A percentile compares a stretch with the other conserved stretches of the same genome.
Conservation (phyloP, 2,888 invertebrate genomes). For the Pandemis corylana region DNA sequence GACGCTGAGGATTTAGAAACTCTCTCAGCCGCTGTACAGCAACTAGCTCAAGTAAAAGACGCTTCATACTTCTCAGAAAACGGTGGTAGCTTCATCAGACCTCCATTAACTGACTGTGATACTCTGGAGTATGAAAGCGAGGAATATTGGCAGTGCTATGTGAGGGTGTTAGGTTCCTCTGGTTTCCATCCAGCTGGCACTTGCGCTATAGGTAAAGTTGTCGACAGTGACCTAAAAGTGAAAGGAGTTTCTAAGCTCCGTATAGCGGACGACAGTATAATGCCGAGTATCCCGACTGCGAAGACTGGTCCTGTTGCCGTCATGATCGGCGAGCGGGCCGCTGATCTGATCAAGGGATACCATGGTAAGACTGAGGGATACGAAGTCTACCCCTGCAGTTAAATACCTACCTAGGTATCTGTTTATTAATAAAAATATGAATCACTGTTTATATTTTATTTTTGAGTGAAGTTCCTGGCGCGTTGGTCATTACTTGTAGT, state of each 20-base stretch:
- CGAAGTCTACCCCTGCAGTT: slow-evolving; percentile 6
- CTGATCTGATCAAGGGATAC: slow-evolving; percentile 44
- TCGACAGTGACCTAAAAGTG: slow-evolving; percentile 40
- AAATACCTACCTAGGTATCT: not conserved
- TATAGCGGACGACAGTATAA: slow-evolving; percentile 44
- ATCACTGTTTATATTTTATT: not conserved
- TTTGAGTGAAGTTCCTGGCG: too few species aligned
- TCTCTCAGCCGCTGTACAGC: slow-evolving; percentile 10
- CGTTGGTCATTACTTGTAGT: too few species aligned
- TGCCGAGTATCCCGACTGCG: slow-evolving; percentile 43
- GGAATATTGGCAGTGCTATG: slow-evolving; percentile 83
- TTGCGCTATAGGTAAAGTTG: slow-evolving; percentile 41
- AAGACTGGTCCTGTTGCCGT: slow-evolving; percentile 43
- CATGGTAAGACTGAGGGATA: not conserved
- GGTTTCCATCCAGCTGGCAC: slow-evolving; percentile 79
- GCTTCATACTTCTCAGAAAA: slow-evolving; percentile 18
- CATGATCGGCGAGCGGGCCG: slow-evolving; percentile 46
- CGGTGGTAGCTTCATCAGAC: slow-evolving; percentile 15
- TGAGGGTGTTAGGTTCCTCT: slow-evolving; percentile 78
- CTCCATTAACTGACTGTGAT: slow-evolving; percentile 71
- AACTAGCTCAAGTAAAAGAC: not conserved
- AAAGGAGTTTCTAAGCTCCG: slow-evolving; percentile 42
- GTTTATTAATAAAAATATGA: not conserved
- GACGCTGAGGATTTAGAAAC: slow-evolving; percentile 30
- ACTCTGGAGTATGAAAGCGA: slow-evolving; percentile 71